Evolutionary conservation across 2,888 invertebrate genomes (phyloP), one percentile per base, ranked within the genome.

Genomic region (Junonia oenone): DNA sequence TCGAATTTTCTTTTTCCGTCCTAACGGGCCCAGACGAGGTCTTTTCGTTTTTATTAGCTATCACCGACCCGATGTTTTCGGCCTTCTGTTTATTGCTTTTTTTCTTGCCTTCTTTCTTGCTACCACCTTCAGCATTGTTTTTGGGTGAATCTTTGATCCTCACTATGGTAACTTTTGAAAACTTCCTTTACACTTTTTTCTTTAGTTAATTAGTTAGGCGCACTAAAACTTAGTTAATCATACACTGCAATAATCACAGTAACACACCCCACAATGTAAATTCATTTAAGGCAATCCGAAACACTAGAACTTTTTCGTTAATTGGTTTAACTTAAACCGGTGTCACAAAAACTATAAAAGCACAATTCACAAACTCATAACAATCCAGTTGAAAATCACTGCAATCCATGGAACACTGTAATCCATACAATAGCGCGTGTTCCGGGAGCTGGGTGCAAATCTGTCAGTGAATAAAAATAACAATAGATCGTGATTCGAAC

Each of bases 21-120:
- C 81, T 87, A 59, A 68, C 65, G 68, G 81, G 79, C 55, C 78
- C 78, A 45, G 85, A 81, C 47, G 71, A 59, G 48, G 68, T 63
- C 69, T 81, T 87, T 56, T 83, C 82, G 76, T 68, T 78, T 71
- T 90, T 86, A 43, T 57, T 81, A 61, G 68, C 76, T 63, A 92
- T 91, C 73, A 91, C 91, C 75, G 91, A 74, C 62, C 86, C 50
- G 29, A 50, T 81, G 66, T 69, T 78, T 71, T 92, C 92, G 58
- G 89, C 81, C 73, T 92, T 92, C 76, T 91, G 92, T 79, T 91
- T 91, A 64, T 78, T 87, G 71, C 81, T 91, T 87, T 93, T 93
- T 90, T 92, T 92, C 85, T 92, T 92, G 83, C 81, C 87, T 91
- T 92, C 92, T 88, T 92, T 91, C 88, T 91, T 91, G 88, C 91